These are phyloP conservation scores for Otis tarda DNA, from an alignment of 2,113 vertebrate species.

Conservation along the genomic window DNA sequence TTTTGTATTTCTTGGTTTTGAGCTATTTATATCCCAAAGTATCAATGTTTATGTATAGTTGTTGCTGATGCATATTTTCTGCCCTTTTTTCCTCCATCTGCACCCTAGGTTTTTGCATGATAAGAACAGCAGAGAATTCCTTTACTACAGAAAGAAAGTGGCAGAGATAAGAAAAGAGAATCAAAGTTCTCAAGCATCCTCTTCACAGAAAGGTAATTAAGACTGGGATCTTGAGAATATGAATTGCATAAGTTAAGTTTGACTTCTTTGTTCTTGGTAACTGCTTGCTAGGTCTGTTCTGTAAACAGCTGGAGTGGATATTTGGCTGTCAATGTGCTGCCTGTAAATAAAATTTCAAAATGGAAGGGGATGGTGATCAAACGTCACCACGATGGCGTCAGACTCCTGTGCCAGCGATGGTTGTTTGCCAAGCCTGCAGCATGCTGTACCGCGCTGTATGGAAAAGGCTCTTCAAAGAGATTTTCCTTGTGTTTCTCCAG, in stretches of 20 bases:
- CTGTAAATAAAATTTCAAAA: background rate
- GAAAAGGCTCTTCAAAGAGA: background rate
- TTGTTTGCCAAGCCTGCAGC: background rate
- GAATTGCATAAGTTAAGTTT: background rate
- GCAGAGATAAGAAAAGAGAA: conserved; percentile 83
- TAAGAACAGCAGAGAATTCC: conserved; percentile 90
- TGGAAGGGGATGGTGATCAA: background rate
- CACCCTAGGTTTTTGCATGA: conserved; percentile 89
- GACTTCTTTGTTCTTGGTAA: background rate
- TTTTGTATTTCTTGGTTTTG: background rate
- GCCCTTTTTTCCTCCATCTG: background rate
- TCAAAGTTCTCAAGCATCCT: conserved; percentile 65
- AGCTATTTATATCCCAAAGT: background rate
- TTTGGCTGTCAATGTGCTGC: background rate
- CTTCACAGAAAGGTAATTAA: conserved; percentile 82
- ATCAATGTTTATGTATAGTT: background rate
- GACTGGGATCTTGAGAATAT: background rate
- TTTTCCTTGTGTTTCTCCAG: background rate
- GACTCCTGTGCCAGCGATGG: background rate
- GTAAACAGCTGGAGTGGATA: background rate
- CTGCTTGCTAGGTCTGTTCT: background rate
- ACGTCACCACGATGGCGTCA: background rate
- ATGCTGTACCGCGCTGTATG: accelerated
- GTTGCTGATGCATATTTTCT: background rate
- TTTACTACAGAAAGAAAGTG: conserved; percentile 95